These are phyloP conservation scores for Hylaeus anthracinus DNA, from an alignment of 1,140 invertebrate species.

Conservation along the genomic window DNA sequence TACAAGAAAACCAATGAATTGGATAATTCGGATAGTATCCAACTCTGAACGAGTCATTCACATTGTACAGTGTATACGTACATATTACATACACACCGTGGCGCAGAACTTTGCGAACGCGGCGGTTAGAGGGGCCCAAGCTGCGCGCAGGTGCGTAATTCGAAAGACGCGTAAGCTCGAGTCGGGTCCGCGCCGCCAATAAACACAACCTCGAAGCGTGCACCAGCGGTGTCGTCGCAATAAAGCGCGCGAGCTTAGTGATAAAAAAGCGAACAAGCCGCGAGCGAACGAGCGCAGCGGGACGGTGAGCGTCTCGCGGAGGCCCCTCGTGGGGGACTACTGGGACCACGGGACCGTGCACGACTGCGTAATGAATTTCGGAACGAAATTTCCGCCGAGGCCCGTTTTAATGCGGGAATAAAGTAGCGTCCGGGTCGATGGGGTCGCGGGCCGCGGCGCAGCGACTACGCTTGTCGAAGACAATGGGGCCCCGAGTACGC, in stretches of 20 bases:
- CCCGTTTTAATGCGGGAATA: conserved; percentile 76
- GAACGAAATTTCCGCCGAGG: conserved; percentile 67
- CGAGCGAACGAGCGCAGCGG: conserved; percentile 16
- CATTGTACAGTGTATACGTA: too few relatives aligned
- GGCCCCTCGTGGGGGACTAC: neutral
- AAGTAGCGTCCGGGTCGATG: conserved; percentile 78
- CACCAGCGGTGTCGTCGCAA: conserved; percentile 24
- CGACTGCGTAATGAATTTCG: conserved; percentile 66
- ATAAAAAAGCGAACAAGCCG: conserved; percentile 55
- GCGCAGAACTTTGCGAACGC: too few relatives aligned
- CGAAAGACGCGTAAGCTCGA: neutral
- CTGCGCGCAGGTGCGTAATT: neutral
- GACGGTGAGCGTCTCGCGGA: conserved; percentile 5
- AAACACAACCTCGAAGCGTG: neutral
- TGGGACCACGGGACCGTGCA: conserved; percentile 21
- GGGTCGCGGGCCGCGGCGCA: conserved; percentile 69
- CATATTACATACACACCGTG: too few relatives aligned
- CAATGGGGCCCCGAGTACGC: conserved; percentile 69
- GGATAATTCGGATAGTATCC: too few relatives aligned
- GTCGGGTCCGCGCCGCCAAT: neutral
- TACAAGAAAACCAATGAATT: too few relatives aligned
- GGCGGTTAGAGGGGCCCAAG: neutral
- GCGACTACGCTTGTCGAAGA: conserved; percentile 70
- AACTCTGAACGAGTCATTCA: too few relatives aligned
- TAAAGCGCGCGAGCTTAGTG: conserved; percentile 47